Base-by-base conservation (phyloP, 2,113 vertebrate genomes). In the Phycodurus eques region DNA sequence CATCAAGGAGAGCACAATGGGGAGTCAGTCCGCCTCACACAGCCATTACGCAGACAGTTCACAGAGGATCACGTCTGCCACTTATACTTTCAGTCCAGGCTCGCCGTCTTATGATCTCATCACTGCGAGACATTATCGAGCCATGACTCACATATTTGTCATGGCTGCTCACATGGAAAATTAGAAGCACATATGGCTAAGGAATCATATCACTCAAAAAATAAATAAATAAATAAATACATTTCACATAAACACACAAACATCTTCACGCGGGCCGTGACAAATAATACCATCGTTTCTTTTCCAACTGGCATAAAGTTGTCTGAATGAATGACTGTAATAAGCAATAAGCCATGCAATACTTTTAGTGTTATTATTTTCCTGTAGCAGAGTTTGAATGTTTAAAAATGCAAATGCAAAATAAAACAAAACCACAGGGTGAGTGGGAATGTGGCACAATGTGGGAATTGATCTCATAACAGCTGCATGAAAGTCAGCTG, bases 111-210 rank as follows among this genome's bases (percentile, higher is more conserved):
- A 90, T 91, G 88, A 90, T 87, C 83, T 92, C 85, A 89, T 90
- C 84, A 83, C 70, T 80, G 81, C 2, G 67, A 86, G 82, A 83
- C 74, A 56, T n/a, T 85, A 90, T 87, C 69, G 78, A 89, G 82
- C 83, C 44, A 49, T 89, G 89, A 92, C 85, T 90, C 87, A 90
- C 77, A 78, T 76, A 77, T 89, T 84, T 84, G 84, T 88, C 80
- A 87, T 71, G 79, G 72, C 67, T 1, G 79, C 79, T 71, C 81
- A 88, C 75, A 88, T 62, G 73, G 81, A 85, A 87, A 82, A 87
- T 85, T 10, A 81, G 81, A 83, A 81, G 74, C 80, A 75, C 78
- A 80, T 75, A 86, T 64, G 76, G 81, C 74, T 8, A 68, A 68
- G 66, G 59, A 66, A 74, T 77, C 69, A 73, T 49, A 81, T 67